Evolutionary conservation across 2,797 vertebrate species (phyloP), one percentile per base, ranked within the genome.

Genomic region (Spatula versicolor): DNA sequence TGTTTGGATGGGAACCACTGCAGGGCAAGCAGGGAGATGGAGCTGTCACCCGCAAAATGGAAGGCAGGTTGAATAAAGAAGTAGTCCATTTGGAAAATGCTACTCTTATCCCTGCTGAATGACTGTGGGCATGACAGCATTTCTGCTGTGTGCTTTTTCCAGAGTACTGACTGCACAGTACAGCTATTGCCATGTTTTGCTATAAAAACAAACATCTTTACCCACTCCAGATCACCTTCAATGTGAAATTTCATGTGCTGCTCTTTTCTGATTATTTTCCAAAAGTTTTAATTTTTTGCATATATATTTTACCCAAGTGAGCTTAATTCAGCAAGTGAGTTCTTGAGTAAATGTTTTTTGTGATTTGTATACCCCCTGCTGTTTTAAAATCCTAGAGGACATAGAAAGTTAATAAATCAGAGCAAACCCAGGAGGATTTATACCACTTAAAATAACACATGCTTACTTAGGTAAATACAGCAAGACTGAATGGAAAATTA

Each of bases 341-440:
- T 81, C 54, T 30, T 35, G 19, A 41, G 30, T 88, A 72, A 90
- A 89, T 56, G 5, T 0, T 48, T 82, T 82, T 77, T 68, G 35
- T 72, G 25, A 82, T 71, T 84, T 67, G 17, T 82, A 25, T 83
- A 26, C 26, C 30, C 10, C n/a, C 62, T 62, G 69, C 33, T 82
- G 50, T 86, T 82, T 77, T 76, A 73, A 90, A 91, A 55, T 43
- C 54, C 52, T 62, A 74, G 30, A 71, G 19, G 72, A 95, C 93
- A 95, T 7, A 81, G 26, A 19, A 92, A 83, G 21, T 39, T 91
- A 90, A 82, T 82, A 91, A 79, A 91, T 79, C 17, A 71, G 23
- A 56, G n/a, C 13, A 90, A 88, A 86, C 77, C 45, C 41, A 66
- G 26, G 17, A 92, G 10, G 4, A 62, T 15, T 67, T 69, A 41